Conservation (phyloP, 2,888 invertebrate species). For the Leptura quadrifasciata region DNA sequence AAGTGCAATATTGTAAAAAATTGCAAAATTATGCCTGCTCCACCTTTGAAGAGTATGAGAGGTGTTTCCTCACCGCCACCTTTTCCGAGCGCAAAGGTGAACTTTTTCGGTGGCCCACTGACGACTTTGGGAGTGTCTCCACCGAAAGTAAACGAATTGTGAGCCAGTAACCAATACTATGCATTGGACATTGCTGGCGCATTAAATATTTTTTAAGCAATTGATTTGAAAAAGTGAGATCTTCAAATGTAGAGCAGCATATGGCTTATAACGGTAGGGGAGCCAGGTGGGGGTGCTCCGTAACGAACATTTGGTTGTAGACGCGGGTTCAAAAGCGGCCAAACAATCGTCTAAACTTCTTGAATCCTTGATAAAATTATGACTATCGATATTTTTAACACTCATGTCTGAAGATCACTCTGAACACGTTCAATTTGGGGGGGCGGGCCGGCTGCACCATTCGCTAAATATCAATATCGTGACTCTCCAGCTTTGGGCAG, state of each 20-base stretch:
- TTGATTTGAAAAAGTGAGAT: not conserved
- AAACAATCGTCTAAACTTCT: too few relatives aligned
- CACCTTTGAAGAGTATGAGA: conserved; percentile 19
- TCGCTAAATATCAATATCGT: too few relatives aligned
- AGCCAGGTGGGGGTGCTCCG: not conserved
- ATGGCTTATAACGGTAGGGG: not conserved
- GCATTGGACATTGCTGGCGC: not conserved
- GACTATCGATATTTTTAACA: too few relatives aligned
- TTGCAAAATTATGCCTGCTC: conserved; percentile 22
- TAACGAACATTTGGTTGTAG: not conserved
- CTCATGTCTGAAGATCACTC: too few relatives aligned
- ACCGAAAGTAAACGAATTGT: not conserved
- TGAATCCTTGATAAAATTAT: too few relatives aligned
- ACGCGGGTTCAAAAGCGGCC: not conserved
- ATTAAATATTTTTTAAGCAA: not conserved
- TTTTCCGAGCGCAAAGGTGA: not conserved
- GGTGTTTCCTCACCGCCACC: not conserved
- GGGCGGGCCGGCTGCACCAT: too few relatives aligned
- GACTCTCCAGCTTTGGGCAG: too few relatives aligned
- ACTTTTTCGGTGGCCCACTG: not conserved
- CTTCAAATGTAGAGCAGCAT: conserved; percentile 4
- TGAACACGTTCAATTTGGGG: too few relatives aligned
- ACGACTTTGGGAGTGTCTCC: not conserved
- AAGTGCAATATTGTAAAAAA: conserved; percentile 27
- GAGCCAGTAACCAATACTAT: not conserved